Conservation (phyloP, 1,140 invertebrate species). For the Drosophila mojavensis region DNA sequence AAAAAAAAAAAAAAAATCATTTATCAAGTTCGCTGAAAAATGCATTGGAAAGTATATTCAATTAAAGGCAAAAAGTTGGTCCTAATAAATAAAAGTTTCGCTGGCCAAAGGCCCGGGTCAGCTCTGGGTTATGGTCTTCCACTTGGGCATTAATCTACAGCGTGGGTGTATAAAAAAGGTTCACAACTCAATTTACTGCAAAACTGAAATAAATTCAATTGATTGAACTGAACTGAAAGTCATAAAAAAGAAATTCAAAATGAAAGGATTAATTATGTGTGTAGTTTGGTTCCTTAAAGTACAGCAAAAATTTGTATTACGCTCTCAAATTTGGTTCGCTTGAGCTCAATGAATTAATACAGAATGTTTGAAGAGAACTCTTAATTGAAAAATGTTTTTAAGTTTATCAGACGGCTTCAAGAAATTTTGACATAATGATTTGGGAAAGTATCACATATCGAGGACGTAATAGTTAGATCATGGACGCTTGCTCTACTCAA, state of each 20-base stretch:
- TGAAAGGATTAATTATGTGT: conserved; percentile 3
- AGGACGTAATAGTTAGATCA: conserved; percentile 34
- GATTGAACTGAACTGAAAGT: conserved; percentile 32
- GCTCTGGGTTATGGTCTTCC: conserved; percentile 6
- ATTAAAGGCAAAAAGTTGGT: conserved; percentile 71
- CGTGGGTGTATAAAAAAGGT: conserved; percentile 43
- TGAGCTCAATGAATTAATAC: too few species aligned
- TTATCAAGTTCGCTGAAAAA: conserved; percentile 64
- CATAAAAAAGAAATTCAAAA: not conserved
- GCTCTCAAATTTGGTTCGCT: not conserved
- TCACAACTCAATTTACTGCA: conserved; percentile 58
- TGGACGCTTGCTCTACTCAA: conserved; percentile 10
- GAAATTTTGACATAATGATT: conserved; percentile 16
- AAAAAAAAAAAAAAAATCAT: conserved; percentile 54
- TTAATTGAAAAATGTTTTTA: not conserved
- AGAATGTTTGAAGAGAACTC: not conserved
- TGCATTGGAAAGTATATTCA: conserved; percentile 67
- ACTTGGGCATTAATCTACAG: conserved; percentile 27
- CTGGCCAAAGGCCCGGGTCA: conserved; percentile 5
- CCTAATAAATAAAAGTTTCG: conserved; percentile 72
- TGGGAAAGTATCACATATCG: conserved; percentile 33
- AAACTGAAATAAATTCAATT: conserved; percentile 72
- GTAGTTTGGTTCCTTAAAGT: conserved; percentile 9
- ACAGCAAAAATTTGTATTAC: conserved; percentile 28
- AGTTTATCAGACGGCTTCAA: not conserved